These are phyloP conservation scores for Emmelina monodactyla DNA, from an alignment of 2,888 invertebrate species.

Conservation along the genomic window DNA sequence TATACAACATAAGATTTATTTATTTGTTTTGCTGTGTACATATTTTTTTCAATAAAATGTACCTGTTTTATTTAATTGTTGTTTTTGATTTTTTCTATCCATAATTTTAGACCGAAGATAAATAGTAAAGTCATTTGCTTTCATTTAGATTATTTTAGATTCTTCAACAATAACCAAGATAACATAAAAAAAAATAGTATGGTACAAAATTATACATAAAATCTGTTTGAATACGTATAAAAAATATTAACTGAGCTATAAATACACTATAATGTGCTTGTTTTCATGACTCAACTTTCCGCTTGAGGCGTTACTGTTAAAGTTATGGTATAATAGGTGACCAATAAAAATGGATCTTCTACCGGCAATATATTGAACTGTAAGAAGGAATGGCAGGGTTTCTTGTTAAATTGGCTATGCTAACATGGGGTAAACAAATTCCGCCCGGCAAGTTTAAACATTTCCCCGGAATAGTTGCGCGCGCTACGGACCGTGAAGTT, in stretches of 20 bases:
- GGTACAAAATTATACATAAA: too few species aligned
- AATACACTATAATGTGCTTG: conserved; percentile 22
- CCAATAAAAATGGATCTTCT: too few species aligned
- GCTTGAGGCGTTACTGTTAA: conserved; percentile 17
- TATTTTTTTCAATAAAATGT: conserved; percentile 67
- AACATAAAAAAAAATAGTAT: too few species aligned
- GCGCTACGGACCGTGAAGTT: conserved; percentile 40
- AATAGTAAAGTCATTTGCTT: too few species aligned
- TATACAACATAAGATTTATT: conserved; percentile 65
- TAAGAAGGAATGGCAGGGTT: conserved; percentile 14
- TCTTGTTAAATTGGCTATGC: conserved; percentile 21
- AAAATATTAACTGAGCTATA: too few species aligned
- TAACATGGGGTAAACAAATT: conserved; percentile 32
- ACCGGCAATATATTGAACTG: too few species aligned
- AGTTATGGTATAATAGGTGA: too few species aligned
- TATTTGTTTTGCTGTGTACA: conserved; percentile 68
- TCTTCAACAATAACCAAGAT: too few species aligned
- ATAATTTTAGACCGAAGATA: too few species aligned
- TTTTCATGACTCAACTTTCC: conserved; percentile 26
- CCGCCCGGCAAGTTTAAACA: conserved; percentile 36
- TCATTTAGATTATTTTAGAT: too few species aligned
- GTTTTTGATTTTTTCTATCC: too few species aligned
- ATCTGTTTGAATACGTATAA: too few species aligned
- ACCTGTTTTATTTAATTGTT: conserved; percentile 57
- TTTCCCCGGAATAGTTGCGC: conserved; percentile 32